Base-by-base conservation (phyloP, 2,113 vertebrate species). In the Rhinichthys klamathensis region DNA sequence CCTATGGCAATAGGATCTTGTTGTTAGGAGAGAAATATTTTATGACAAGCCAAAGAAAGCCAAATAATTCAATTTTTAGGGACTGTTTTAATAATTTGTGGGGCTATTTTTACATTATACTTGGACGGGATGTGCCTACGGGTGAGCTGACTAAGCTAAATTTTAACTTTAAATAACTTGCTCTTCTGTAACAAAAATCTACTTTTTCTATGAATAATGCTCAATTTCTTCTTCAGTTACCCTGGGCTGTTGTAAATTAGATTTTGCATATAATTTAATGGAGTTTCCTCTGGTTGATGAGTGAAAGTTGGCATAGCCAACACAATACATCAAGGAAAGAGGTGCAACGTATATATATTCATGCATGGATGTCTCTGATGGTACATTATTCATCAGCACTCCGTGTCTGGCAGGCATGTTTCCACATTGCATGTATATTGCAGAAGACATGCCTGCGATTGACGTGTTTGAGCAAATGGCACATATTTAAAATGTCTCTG, bases 131-230 rank as follows among this genome's bases (percentile, higher is more conserved):
- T 49, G n/a, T 49, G 41, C 41, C 41, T 27, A 46, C 0, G 12
- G 70, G 23, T 27, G 41, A 74, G 41, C 41, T 74, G 23, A 72
- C 70, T 74, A 49, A 46, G 23, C 70, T 25, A 15, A 25, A 46
- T 25, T 44, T 46, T 73, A 25, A 73, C 12, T n/a, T 73, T 73
- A 73, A 70, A 73, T 73, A 49, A 74, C 41, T 74, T 6, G 11
- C 15, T 41, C n/a, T 74, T 15, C 46, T 49, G 70, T 74, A 74
- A 46, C 12, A 46, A 8, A 46, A 46, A 74, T 3, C 0, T 3
- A 27, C n/a, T 46, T 73, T 72, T 67, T 69, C 11, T 23, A 44
- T 46, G 0, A 46, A 46, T 46, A n/a, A 46, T 46, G 41, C n/a
- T 46, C 12, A 72, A 6, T 72, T 13, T 74, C 41, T 72, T 72